Conservation (phyloP, 1,140 invertebrate genomes). For the Eumeta japonica region DNA sequence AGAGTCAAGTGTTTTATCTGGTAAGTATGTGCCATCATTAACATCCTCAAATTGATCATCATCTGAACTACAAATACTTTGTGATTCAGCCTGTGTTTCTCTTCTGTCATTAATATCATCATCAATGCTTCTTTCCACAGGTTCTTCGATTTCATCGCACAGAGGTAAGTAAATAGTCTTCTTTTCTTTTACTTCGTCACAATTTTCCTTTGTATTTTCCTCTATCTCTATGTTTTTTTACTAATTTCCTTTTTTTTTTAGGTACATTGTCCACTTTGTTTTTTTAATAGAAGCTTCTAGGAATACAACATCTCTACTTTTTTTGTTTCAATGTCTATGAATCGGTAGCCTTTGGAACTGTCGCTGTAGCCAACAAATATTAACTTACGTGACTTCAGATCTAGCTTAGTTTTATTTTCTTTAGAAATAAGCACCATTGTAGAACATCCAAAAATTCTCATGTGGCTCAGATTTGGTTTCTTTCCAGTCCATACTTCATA, state of each 20-base stretch:
- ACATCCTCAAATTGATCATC: slow-evolving; percentile 8
- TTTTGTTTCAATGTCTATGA: no score
- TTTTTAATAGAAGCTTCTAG: slow-evolving; percentile 16
- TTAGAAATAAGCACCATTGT: slow-evolving; percentile 20
- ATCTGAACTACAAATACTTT: slow-evolving; percentile 1
- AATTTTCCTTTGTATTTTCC: no score
- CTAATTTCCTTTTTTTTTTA: slow-evolving; percentile 4
- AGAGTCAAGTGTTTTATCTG: no score
- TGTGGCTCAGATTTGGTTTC: no score
- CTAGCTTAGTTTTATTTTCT: slow-evolving; percentile 13
- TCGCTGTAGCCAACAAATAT: no score
- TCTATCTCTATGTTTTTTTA: slow-evolving; percentile 7
- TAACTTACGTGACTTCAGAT: no score
- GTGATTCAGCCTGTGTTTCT: slow-evolving; percentile 4
- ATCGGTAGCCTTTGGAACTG: no score
- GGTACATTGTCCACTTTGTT: no score
- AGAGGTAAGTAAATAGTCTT: slow-evolving; percentile 8
- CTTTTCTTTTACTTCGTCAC: slow-evolving; percentile 8
- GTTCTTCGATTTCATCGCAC: slow-evolving; percentile 6
- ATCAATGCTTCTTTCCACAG: slow-evolving; percentile 2
- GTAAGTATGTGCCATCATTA: no score
- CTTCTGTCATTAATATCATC: slow-evolving; percentile 6
- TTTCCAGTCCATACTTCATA: no score
- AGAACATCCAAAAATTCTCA: no score
- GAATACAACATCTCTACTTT: slow-evolving; percentile 28